Conservation (phyloP, 2,113 vertebrate genomes). For the Hippopotamus amphibius region DNA sequence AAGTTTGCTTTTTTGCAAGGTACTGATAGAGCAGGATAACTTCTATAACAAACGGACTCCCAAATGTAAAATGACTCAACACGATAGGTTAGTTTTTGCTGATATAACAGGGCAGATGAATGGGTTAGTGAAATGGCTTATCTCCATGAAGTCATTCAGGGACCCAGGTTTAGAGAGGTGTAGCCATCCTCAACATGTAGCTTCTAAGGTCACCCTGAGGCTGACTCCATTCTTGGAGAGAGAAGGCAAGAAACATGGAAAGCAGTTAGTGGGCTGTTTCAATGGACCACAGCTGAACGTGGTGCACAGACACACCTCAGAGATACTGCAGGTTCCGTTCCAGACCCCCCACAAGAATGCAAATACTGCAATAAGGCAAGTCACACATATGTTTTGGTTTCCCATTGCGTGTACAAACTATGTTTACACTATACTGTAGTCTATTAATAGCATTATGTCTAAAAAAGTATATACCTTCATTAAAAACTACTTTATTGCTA, state of each 20-base stretch:
- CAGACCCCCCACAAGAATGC: neutral
- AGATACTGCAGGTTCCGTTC: neutral
- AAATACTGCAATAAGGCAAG: neutral
- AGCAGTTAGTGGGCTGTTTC: neutral
- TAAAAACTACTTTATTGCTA: neutral
- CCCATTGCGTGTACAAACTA: neutral
- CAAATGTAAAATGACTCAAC: neutral
- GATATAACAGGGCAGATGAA: neutral
- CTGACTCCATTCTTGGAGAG: neutral
- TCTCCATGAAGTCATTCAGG: neutral
- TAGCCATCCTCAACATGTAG: neutral
- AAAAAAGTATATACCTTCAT: neutral
- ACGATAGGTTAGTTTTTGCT: neutral
- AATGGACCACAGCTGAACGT: too few relatives aligned
- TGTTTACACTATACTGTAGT: neutral
- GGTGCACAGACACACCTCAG: too few relatives aligned
- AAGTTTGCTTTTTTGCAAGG: neutral
- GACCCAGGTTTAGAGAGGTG: neutral
- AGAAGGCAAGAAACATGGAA: neutral
- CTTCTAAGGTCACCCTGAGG: neutral
- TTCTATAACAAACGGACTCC: neutral
- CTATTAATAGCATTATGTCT: neutral
- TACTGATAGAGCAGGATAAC: neutral
- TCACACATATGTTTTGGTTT: neutral
- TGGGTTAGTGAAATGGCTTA: neutral